Evolutionary conservation across 2,113 vertebrate genomes (phyloP), one percentile per base, ranked within the genome.

Genomic region (Onychostruthus taczanowskii): DNA sequence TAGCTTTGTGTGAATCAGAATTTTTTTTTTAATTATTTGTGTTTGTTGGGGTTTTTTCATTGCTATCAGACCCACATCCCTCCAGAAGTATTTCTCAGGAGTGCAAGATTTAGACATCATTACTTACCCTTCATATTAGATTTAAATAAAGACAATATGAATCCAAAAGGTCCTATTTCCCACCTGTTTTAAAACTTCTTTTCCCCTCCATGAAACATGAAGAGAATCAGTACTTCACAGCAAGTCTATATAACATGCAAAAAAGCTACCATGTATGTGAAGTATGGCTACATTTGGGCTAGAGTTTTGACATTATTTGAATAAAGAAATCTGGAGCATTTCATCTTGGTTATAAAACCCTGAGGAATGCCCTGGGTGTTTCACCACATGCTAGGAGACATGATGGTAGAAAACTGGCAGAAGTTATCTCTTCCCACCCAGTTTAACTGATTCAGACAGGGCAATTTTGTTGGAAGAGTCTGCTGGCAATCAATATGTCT

Each of bases 401-500:
- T 62, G 82, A 90, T 93, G 87, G 94, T 94, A 95, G 90, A 97
- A 93, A 96, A 95, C 95, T 96, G 96, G 97, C 95, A 93, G 92
- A 96, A 96, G 88, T 92, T 91, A 80, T 96, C 91, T 96, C 90
- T 97, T 96, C 97, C 85, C 94, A 97, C 95, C 96, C 96, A 89
- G 87, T 97, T 94, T 98, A 97, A 97, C 96, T 95, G 96, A 96
- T 92, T 94, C 89, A 97, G 97, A 98, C 96, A 98, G 78, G 89
- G 96, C 91, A 96, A 97, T 98, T 98, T 97, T 96, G 87, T 92
- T 95, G 93, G 95, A 97, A 95, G 90, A 95, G 67, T 96, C 95
- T 97, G 94, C 81, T 97, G 96, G 97, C 97, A 97, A 96, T 98
- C 97, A 97, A 86, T 97, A 97, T 92, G 96, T 97, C 97, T 97